Evolutionary conservation across 2,113 vertebrate species (phyloP).

Genomic region (Lichenostomus cassidix): DNA sequence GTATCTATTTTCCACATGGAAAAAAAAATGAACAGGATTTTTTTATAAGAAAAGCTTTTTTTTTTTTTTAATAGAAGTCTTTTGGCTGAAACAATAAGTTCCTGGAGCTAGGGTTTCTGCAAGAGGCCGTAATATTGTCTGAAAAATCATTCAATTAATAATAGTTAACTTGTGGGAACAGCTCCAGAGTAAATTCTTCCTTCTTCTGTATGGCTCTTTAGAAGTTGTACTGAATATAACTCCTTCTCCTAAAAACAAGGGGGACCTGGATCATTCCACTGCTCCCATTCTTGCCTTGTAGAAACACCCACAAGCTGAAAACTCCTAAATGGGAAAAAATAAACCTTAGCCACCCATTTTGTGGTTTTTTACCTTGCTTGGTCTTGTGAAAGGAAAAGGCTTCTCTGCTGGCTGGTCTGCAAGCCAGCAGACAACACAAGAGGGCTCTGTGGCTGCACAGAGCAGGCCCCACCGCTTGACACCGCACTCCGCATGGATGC

Average conservation of each 20-base stretch:
- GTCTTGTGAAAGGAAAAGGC: neutral
- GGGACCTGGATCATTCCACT: neutral
- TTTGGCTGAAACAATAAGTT: neutral
- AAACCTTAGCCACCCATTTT: neutral
- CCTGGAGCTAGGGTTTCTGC: neutral
- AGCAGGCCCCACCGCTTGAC: neutral
- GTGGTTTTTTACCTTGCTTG: neutral
- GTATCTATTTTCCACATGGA: neutral
- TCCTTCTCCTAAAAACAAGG: neutral
- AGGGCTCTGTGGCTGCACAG: conserved; percentile 60
- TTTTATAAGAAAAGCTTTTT: neutral
- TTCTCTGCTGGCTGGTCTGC: neutral
- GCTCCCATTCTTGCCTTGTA: neutral
- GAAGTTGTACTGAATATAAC: neutral
- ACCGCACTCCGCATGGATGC: neutral
- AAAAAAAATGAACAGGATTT: neutral
- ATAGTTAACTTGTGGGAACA: neutral
- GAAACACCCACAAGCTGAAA: neutral
- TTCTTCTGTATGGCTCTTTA: neutral
- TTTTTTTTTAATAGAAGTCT: neutral
- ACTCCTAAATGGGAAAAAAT: rapidly evolving
- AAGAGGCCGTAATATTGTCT: neutral
- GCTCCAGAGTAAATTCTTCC: neutral
- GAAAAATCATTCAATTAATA: neutral
- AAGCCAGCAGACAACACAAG: conserved; percentile 12